Conservation (phyloP, 2,113 vertebrate genomes). For the Mirounga angustirostris region DNA sequence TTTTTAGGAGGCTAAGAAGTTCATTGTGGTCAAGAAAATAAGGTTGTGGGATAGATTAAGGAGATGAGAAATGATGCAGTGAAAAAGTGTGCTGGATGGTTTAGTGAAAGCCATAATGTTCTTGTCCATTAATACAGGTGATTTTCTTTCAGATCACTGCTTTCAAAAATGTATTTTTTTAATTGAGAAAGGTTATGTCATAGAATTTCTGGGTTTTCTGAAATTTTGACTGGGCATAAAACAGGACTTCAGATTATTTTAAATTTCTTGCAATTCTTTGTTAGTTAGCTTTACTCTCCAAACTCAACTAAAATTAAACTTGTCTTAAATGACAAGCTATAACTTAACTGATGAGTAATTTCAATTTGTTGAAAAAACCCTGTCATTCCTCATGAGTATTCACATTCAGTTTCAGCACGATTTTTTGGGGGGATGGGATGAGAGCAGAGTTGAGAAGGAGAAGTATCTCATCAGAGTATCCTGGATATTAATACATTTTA, state of each 20-base stretch:
- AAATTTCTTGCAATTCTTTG: slow-evolving; percentile 18
- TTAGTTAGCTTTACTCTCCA: slow-evolving; percentile 21
- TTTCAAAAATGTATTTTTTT: neutral
- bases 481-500: slow-evolving; percentile 58
- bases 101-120: neutral
- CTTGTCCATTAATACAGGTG: neutral
- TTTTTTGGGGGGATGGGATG: neutral
- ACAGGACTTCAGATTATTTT: neutral
- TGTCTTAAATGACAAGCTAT: slow-evolving; percentile 13
- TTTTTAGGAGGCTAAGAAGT: neutral
- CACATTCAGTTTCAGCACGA: neutral
- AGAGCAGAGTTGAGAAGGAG: neutral
- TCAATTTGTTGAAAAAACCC: slow-evolving; percentile 7
- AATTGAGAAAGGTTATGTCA: neutral
- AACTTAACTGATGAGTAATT: neutral
- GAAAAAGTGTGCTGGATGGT: neutral
- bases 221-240: neutral
- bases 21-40: neutral
- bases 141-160: neutral
- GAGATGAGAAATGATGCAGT: neutral
- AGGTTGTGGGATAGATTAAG: neutral
- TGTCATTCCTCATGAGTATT: neutral
- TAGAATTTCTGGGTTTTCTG: neutral
- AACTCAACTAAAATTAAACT: neutral
- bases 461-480: slow-evolving; percentile 40